Conservation (phyloP, 2,797 vertebrate species). For the Linurgus olivaceus region DNA sequence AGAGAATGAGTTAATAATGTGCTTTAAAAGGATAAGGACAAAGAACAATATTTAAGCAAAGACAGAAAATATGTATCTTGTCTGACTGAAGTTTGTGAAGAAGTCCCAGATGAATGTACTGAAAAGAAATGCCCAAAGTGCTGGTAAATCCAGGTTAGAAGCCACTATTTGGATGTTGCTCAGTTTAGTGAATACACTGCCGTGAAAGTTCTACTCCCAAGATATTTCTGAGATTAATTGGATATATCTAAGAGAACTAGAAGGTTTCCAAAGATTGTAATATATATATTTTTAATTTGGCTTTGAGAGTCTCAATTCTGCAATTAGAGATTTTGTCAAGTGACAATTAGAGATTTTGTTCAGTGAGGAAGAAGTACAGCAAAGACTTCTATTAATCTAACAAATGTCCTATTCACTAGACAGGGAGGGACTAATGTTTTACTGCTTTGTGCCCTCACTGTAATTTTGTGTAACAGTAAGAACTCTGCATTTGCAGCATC, state of each 20-base stretch:
- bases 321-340: conserved; percentile 4
- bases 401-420: background rate
- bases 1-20: background rate
- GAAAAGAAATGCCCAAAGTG: background rate
- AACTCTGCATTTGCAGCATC: background rate
- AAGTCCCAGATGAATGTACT: background rate
- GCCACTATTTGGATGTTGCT: background rate
- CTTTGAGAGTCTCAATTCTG: conserved; percentile 11
- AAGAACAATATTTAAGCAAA: background rate
- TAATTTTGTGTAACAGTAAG: background rate
- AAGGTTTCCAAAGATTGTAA: conserved; percentile 4
- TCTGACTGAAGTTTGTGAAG: background rate
- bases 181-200: background rate
- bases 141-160: background rate
- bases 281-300: background rate
- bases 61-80: background rate
- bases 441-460: background rate
- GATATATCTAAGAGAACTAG: background rate
- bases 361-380: background rate
- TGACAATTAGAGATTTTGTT: conserved; percentile 11
- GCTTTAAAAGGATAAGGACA: background rate
- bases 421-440: background rate
- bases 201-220: background rate
- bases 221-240: conserved; percentile 33
- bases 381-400: background rate